Conservation (phyloP, 1,140 invertebrate species). For the Drosophila rufa region DNA sequence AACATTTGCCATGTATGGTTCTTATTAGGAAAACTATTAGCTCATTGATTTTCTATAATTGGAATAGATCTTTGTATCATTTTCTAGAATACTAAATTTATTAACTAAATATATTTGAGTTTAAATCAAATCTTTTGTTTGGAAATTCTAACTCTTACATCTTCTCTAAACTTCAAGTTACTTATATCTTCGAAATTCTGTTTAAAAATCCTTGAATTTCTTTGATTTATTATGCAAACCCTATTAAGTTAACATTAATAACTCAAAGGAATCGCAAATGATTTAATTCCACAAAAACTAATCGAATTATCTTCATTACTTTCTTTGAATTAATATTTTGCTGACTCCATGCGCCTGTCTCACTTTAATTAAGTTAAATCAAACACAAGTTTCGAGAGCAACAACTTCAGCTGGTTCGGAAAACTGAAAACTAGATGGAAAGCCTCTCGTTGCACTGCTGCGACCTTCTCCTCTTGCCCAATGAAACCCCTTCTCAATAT, state of each 20-base stretch:
- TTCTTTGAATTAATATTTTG: not conserved
- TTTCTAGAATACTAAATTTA: too few species aligned
- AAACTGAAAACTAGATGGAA: slow-evolving; percentile 21
- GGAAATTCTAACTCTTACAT: too few species aligned
- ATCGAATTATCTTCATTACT: not conserved
- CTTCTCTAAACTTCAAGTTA: too few species aligned
- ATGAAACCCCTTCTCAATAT: not conserved
- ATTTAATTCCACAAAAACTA: not conserved
- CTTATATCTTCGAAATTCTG: too few species aligned
- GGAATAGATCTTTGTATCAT: too few species aligned
- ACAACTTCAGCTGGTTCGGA: slow-evolving; percentile 15
- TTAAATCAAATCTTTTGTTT: too few species aligned
- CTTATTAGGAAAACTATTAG: slow-evolving; percentile 2
- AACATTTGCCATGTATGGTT: not conserved
- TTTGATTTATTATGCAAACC: not conserved
- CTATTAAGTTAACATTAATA: too few species aligned
- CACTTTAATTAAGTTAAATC: slow-evolving; percentile 36
- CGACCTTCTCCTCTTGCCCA: slow-evolving; percentile 22
- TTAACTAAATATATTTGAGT: too few species aligned
- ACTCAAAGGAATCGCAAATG: too few species aligned
- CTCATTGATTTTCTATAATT: not conserved
- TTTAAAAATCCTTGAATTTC: not conserved
- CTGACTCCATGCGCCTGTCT: not conserved
- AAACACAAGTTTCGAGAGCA: slow-evolving; percentile 25
- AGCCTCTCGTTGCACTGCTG: slow-evolving; percentile 16